These are phyloP conservation scores for Pluvianellus socialis DNA, from an alignment of 2,113 vertebrate genomes.

Conservation along the genomic window DNA sequence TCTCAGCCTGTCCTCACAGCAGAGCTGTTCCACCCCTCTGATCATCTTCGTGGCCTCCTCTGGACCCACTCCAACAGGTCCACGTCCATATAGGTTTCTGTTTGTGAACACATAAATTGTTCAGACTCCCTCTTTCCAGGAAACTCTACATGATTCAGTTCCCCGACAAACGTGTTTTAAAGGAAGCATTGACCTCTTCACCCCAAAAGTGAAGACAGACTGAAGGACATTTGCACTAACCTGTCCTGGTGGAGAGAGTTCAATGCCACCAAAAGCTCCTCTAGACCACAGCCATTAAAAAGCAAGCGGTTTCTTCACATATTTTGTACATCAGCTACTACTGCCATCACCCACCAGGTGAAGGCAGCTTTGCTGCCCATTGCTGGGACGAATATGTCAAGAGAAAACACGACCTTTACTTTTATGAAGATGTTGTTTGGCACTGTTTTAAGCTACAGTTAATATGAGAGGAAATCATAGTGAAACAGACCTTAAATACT, in stretches of 20 bases:
- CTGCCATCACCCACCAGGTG: not conserved
- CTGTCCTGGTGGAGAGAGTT: not conserved
- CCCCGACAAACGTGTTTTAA: not conserved
- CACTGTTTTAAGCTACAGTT: not conserved
- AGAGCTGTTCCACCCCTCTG: too few species aligned
- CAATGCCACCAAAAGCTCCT: not conserved
- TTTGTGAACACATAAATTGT: not conserved
- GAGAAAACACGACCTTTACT: not conserved
- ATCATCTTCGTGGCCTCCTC: too few species aligned
- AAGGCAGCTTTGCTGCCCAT: not conserved
- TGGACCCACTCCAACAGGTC: too few species aligned
- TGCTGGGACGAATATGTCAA: not conserved
- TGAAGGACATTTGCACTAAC: not conserved
- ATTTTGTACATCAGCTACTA: not conserved
- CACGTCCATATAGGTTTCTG: not conserved
- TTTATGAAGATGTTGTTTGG: not conserved
- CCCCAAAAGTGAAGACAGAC: not conserved
- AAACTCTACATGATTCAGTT: not conserved
- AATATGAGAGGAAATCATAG: not conserved
- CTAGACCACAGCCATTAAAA: not conserved
- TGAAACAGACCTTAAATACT: not conserved
- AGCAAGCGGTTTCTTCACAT: not conserved
- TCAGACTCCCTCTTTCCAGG: not conserved
- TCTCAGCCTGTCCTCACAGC: too few species aligned
- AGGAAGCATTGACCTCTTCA: not conserved